phyloP scores from a whole-genome alignment of 2,888 invertebrate species.

The Ormia ochracea region DNA sequence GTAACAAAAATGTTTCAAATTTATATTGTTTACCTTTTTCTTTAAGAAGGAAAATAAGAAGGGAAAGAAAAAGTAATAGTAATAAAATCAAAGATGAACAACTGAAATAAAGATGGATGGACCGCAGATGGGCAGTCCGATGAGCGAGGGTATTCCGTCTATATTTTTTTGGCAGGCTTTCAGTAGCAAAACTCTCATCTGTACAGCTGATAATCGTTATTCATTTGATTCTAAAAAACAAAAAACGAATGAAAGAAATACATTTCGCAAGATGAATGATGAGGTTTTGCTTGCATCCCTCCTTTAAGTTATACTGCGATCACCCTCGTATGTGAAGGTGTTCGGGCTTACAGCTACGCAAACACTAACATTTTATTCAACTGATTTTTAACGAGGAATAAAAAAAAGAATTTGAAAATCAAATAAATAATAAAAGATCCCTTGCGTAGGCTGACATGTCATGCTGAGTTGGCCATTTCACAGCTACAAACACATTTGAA shows the following conservation, averaged over 20 bases:
- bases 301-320: neutral
- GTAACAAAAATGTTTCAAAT: neutral
- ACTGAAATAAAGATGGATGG: neutral
- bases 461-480: slow-evolving; percentile 54
- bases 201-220: no score
- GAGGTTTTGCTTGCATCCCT: neutral
- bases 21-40: neutral
- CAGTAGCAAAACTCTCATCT: no score
- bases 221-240: no score
- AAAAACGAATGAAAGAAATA: no score
- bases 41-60: neutral
- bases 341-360: neutral
- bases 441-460: slow-evolving; percentile 62
- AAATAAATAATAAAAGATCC: slow-evolving; percentile 59
- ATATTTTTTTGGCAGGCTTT: no score
- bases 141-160: neutral
- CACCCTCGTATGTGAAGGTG: neutral
- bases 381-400: slow-evolving; percentile 47
- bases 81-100: neutral
- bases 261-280: no score
- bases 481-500: slow-evolving; percentile 9
- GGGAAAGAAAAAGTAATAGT: neutral
- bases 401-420: slow-evolving; percentile 29
- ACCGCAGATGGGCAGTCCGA: neutral
- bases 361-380: slow-evolving; percentile 49